phyloP scores from a whole-genome alignment of 2,797 vertebrate genomes.

The Micropoecilia bifurca region DNA sequence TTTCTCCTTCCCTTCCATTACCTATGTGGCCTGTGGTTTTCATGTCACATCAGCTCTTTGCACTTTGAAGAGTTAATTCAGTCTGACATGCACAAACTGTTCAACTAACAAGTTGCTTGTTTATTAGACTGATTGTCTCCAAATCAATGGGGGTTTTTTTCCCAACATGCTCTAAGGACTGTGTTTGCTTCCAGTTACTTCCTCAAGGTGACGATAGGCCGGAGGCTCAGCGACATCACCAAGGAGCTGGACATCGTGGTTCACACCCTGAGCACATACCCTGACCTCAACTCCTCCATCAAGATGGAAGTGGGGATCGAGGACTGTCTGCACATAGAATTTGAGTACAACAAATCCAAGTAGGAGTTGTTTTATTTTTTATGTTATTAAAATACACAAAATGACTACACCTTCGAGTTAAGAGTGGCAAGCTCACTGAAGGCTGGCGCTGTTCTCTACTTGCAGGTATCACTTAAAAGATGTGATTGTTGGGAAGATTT shows the following conservation, averaged over 20 bases:
- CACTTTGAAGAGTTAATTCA: neutral
- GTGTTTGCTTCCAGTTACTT: conserved; percentile 86
- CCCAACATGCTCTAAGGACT: neutral
- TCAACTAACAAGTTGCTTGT: neutral
- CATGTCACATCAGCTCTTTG: neutral
- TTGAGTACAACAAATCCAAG: conserved; percentile 99
- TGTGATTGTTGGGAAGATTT: conserved; percentile 98
- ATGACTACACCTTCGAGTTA: neutral
- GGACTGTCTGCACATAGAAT: conserved; percentile 98
- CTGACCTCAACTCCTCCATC: conserved; percentile 97
- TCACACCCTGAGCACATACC: conserved; percentile 95
- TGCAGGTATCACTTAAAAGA: conserved; percentile 97
- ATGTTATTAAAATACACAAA: neutral
- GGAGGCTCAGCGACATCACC: conserved; percentile 93
- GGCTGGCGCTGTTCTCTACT: neutral
- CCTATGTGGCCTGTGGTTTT: neutral
- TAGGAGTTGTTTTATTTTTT: conserved; percentile 70
- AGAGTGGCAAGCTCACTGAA: neutral
- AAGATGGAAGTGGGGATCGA: conserved; percentile 99
- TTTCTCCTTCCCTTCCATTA: neutral
- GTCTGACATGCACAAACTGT: neutral
- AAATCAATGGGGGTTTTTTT: conserved; percentile 18
- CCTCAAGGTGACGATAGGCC: conserved; percentile 93
- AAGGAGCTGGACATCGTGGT: conserved; percentile 99
- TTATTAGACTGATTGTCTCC: neutral